These are phyloP conservation scores for Cylas formicarius DNA, from an alignment of 1,140 invertebrate genomes.

Conservation along the genomic window DNA sequence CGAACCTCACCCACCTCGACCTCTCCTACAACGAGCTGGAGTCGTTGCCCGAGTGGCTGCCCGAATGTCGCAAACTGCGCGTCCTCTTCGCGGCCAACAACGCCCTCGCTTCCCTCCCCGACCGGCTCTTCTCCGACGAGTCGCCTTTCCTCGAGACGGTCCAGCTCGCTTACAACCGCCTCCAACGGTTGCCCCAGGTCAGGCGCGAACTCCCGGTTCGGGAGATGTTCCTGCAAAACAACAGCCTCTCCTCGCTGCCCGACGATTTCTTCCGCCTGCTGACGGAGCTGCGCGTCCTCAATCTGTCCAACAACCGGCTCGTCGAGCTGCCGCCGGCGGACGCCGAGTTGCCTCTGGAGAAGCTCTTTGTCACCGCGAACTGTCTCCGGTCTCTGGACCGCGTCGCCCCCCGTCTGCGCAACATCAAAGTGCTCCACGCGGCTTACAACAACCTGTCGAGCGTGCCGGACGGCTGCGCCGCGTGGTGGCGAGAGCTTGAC, in stretches of 20 bases:
- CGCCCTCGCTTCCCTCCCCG: conserved; percentile 57
- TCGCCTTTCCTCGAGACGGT: conserved; percentile 60
- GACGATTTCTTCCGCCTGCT: conserved; percentile 68
- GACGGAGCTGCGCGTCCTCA: conserved; percentile 62
- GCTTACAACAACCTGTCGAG: conserved; percentile 71
- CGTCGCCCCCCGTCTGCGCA: conserved; percentile 46
- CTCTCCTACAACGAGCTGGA: conserved; percentile 71
- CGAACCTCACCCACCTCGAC: conserved; percentile 64
- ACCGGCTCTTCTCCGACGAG: conserved; percentile 65
- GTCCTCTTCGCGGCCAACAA: conserved; percentile 71
- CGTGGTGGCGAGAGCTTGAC: conserved; percentile 69
- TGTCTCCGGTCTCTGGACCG: conserved; percentile 63
- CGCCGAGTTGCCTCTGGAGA: conserved; percentile 54
- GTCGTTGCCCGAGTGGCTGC: conserved; percentile 68
- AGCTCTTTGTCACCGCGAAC: conserved; percentile 69
- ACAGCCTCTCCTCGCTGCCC: conserved; percentile 63
- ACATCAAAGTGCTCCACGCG: conserved; percentile 63
- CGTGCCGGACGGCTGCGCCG: conserved; percentile 66
- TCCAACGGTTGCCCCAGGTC: conserved; percentile 61
- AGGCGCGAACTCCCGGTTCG: conserved; percentile 60
- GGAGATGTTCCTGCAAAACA: conserved; percentile 68
- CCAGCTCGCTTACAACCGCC: conserved; percentile 67
- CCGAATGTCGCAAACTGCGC: conserved; percentile 62
- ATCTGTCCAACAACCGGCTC: conserved; percentile 70
- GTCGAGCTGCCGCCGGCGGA: conserved; percentile 57